Evolutionary conservation across 2,888 invertebrate genomes (phyloP), one percentile per base, ranked within the genome.

Genomic region (Gryllus longicercus): DNA sequence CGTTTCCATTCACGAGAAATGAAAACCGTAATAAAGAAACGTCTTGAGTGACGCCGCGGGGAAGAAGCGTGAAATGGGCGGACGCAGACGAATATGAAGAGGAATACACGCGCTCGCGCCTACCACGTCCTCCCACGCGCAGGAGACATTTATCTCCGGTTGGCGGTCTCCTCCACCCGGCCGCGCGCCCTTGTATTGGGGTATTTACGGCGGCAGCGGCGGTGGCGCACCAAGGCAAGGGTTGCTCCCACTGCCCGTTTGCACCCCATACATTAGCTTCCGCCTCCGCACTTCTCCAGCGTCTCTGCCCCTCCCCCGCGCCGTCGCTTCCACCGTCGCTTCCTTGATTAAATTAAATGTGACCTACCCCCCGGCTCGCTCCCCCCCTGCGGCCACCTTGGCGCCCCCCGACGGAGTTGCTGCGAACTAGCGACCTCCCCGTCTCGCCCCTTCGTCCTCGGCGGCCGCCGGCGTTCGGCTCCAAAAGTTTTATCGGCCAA

Each of bases 321-420:
- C 78, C 81, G 74, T 78, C 51, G 51, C 74, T 74, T 75, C 75
- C 76, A 75, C 74, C 79, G 78, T 86, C 87, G 87, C 86, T 88
- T 87, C 87, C 87, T 87, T 88, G 88, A 88, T 88, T 88, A 88
- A 88, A 88, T 88, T 88, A 88, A 87, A 88, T 87, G 87, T 88
- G 87, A 86, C 84, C 84, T 85, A 86, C 86, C 80, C 76, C 63
- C 51, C 21, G 51, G 49, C 25, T 50, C 63, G 18, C 78, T 50
- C 12, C 63, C 49, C 63, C 38, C 63, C 63, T 5, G 3, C 63
- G 63, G 63, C 16, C 63, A 63, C 63, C 63, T 63, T n/a, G n/a
- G n/a, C 63, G 63, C 63, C 63, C 63, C 51, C 63, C 3, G 63
- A 78, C 16, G 78, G 51, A 16, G 38, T 51, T 25, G 50, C 38